phyloP scores from a whole-genome alignment of 2,113 vertebrate species.

The Neolamprologus sp. region DNA sequence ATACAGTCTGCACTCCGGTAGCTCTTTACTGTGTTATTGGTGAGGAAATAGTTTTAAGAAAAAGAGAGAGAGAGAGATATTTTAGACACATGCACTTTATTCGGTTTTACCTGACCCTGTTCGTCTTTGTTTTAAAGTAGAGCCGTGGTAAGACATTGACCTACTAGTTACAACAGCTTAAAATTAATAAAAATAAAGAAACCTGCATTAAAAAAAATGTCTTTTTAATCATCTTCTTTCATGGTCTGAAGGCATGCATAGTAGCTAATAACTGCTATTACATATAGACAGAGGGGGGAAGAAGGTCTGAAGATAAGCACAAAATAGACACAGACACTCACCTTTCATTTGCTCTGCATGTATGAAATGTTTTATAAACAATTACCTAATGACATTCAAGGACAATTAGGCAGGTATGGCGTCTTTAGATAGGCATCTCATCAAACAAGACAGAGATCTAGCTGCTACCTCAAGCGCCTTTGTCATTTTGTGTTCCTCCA shows the following conservation, averaged over 20 bases:
- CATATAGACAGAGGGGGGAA: neutral
- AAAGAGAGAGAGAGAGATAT: neutral
- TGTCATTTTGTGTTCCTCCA: neutral
- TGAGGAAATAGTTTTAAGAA: neutral
- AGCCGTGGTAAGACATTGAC: neutral
- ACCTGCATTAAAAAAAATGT: neutral
- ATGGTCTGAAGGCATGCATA: neutral
- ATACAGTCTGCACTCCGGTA: neutral
- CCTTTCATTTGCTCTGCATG: neutral
- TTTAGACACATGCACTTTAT: neutral
- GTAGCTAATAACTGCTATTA: neutral
- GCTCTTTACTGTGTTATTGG: neutral
- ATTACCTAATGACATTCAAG: neutral
- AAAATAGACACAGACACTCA: neutral
- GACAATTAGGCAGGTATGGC: neutral
- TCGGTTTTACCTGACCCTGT: neutral
- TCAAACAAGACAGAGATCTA: neutral
- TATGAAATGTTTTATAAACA: neutral
- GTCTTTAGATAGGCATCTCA: neutral
- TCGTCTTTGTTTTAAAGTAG: neutral
- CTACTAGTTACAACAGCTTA: neutral
- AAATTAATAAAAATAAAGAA: neutral
- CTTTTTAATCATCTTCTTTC: neutral
- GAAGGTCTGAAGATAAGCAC: neutral
- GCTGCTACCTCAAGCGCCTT: neutral